Percentiles rank a stretch among this genome's conserved stretches.
Evolutionary conservation across 2,113 vertebrate species (phyloP).

Genomic region (Anguilla rostrata): DNA sequence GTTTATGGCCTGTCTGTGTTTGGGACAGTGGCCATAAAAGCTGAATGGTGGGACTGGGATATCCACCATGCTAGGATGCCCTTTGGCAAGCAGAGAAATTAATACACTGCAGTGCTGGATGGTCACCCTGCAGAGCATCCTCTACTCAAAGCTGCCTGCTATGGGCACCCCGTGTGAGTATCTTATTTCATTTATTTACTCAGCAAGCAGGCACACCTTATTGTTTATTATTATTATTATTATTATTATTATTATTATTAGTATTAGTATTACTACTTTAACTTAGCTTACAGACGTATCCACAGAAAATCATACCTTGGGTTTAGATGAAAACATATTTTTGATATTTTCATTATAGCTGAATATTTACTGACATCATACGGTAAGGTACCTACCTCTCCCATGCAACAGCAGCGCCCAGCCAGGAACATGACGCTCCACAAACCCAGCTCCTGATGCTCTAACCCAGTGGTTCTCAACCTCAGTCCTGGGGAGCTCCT

Average conservation of each 20-base stretch:
- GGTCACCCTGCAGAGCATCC: constrained; percentile 59
- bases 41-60: neutral
- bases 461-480: no score
- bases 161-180: constrained; percentile 69
- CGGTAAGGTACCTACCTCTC: neutral
- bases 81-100: constrained; percentile 37
- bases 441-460: no score
- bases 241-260: no score
- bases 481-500: no score
- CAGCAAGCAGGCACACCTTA: neutral
- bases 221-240: no score
- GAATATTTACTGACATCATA: neutral
- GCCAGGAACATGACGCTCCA: neutral
- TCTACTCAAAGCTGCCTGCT: constrained; percentile 57
- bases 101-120: constrained; percentile 57
- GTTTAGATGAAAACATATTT: neutral
- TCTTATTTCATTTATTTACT: neutral
- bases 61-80: neutral
- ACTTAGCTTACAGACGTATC: no score
- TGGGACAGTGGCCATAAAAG: constrained; percentile 17
- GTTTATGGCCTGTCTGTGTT: constrained; percentile 22
- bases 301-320: no score
- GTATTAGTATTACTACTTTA: no score
- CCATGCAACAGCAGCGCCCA: neutral
- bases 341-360: no score